Base-by-base conservation (phyloP, 1,140 invertebrate genomes). In the Euura lappo region DNA sequence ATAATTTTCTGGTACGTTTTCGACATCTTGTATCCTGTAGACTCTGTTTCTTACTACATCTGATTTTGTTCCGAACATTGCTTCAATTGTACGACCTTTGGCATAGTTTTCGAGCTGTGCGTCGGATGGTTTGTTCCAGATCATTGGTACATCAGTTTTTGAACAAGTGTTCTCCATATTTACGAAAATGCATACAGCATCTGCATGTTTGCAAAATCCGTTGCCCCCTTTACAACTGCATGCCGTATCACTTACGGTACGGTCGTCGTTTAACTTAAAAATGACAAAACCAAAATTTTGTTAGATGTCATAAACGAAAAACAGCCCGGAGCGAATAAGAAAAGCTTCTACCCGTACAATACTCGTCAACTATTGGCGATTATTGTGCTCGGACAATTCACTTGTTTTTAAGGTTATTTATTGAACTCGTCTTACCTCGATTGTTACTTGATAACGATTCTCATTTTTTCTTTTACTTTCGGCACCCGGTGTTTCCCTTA, bases 391-490 rank as follows among this genome's bases (percentile, higher is more conserved):
- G 11, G 11, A n/a, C 47, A 51, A 51, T n/a, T 51, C 47, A n/a
- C 47, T 51, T 51, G 47, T 51, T 51, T 51, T 51, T 51, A 51
- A 51, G 47, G 47, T 51, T 51, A 51, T 51, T 51, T 51, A 8
- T 51, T 51, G 7, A 8, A 2, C 47, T 8, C n/a, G 47, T n/a
- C 47, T 51, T 51, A 51, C 47, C 47, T 51, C 47, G 1, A 28
- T 28, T 28, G 28, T 28, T 28, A 28, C 28, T 28, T 28, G 28
- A 28, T 28, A 28, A 28, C 47, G 47, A 51, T 51, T 51, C n/a
- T 51, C 47, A 51, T 51, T 7, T 51, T 51, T 51, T 51, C n/a
- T 51, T 51, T 51, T 2, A 51, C 47, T 51, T 51, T 51, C 47
- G 7, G 47, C 47, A 7, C 47, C 47, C 28, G 28, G 28, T 28